Base-by-base conservation (phyloP, 2,113 vertebrate genomes). In the Thamnaconus septentrionalis region DNA sequence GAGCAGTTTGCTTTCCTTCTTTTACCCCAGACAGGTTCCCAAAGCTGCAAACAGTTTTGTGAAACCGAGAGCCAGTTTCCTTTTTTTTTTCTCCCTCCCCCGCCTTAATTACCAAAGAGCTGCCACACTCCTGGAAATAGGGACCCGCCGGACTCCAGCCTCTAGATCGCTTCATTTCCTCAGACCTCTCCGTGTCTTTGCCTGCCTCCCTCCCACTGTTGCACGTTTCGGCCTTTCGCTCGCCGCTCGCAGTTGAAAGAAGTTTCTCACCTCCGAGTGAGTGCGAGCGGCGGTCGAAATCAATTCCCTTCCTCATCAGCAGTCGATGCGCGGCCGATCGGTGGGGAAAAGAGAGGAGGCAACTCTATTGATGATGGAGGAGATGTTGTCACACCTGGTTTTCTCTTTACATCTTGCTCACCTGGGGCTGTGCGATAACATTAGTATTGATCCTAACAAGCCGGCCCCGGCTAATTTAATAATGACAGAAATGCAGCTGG, bases 331-430 rank as follows among this genome's bases (percentile, higher is more conserved):
- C 47, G 71, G 76, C 82, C 80, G 44, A 76, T 76, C 56, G 71
- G 1, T 51, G 53, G 66, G 79, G 68, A 74, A 75, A 65, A 66
- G 67, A 86, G 80, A 84, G 66, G 71, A 68, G 71, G 52, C 68
- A 67, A 75, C 75, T 69, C 49, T 51, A 77, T 81, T 73, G 82
- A 84, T 86, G 82, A 87, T 69, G 41, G 62, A 85, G 52, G 79
- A 79, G 71, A 79, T 80, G 66, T 69, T 87, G 87, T 89, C 89
- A 87, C 79, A 79, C 62, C 72, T 85, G 80, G 86, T 87, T 79
- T 82, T 84, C 65, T 78, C 67, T 72, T 75, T 80, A 87, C 71
- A 55, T 64, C 82, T 82, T 75, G 63, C 80, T 88, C 83, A 85
- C 82, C 77, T 79, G 66, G 69, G 80, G 78, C 72, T 9, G 55